A percentile compares a stretch with the other conserved stretches of the same genome.
Evolutionary conservation across 2,888 invertebrate species (phyloP).

Genomic region (Pherbina coryleti): DNA sequence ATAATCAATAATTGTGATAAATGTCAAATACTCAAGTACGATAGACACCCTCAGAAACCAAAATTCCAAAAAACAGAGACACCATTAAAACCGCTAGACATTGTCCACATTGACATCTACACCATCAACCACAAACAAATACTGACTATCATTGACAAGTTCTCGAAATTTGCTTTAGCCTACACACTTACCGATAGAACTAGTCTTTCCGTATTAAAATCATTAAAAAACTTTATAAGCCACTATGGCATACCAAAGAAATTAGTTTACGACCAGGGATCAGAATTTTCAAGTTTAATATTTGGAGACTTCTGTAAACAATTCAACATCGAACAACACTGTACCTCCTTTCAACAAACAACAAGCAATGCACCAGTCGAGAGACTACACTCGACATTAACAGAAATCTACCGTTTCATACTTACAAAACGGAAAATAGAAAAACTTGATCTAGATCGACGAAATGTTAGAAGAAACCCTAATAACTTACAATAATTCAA

Average conservation of each 20-base stretch:
- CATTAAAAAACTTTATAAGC: no score
- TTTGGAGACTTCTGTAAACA: background rate
- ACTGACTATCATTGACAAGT: background rate
- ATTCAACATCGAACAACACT: no score
- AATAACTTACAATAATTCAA: no score
- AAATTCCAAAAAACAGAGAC: no score
- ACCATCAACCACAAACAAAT: background rate
- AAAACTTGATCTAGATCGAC: background rate
- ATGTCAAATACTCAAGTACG: background rate
- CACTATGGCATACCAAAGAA: no score
- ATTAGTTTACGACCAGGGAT: background rate
- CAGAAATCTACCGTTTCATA: background rate
- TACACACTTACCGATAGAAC: background rate
- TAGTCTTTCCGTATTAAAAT: no score
- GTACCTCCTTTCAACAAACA: no score
- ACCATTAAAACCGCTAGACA: no score
- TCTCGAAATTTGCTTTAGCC: background rate
- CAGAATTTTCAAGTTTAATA: background rate
- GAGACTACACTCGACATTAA: no score
- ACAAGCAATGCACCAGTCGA: no score
- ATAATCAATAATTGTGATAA: background rate
- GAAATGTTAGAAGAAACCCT: background rate
- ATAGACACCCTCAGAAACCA: no score
- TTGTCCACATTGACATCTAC: no score
- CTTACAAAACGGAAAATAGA: background rate